phyloP scores from a whole-genome alignment of 1,140 invertebrate genomes.

The Centruroides sculpturatus region DNA sequence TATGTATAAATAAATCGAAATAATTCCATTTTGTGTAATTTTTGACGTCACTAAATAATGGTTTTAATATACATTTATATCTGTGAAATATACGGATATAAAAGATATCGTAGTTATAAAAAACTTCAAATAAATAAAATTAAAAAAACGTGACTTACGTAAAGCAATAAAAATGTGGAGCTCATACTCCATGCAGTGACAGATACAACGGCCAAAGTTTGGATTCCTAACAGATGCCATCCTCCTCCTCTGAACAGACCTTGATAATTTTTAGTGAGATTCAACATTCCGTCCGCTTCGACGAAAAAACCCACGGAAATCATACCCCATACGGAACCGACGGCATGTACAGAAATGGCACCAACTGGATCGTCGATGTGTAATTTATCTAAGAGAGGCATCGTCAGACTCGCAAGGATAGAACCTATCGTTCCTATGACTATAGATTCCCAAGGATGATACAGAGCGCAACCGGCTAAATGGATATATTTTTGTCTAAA shows the following conservation, averaged over 20 bases:
- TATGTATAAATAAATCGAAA: too few species aligned
- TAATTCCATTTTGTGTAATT: too few species aligned
- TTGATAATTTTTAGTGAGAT: slow-evolving; percentile 55
- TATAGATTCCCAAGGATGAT: slow-evolving; percentile 66
- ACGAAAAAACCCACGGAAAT: slow-evolving; percentile 76
- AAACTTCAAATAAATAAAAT: too few species aligned
- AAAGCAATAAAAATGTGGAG: slow-evolving; percentile 4
- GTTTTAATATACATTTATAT: too few species aligned
- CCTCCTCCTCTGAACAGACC: slow-evolving; percentile 54
- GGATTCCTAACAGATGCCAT: slow-evolving; percentile 20
- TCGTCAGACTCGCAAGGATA: slow-evolving; percentile 47
- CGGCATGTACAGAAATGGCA: slow-evolving; percentile 69
- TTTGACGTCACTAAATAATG: too few species aligned
- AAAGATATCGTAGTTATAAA: too few species aligned
- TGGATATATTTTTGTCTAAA: not conserved
- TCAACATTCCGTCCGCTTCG: slow-evolving; percentile 58
- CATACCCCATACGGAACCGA: slow-evolving; percentile 37
- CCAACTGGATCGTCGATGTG: slow-evolving; percentile 81
- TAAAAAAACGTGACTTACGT: slow-evolving; percentile 2
- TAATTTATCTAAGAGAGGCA: slow-evolving; percentile 55
- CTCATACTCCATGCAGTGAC: slow-evolving; percentile 17
- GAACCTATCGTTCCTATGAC: slow-evolving; percentile 65
- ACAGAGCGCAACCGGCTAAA: slow-evolving; percentile 24
- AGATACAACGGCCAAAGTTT: slow-evolving; percentile 16
- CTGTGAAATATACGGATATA: too few species aligned